Evolutionary conservation across 2,797 vertebrate species (phyloP), one percentile per base, ranked within the genome.

Genomic region (Bradypus variegatus): DNA sequence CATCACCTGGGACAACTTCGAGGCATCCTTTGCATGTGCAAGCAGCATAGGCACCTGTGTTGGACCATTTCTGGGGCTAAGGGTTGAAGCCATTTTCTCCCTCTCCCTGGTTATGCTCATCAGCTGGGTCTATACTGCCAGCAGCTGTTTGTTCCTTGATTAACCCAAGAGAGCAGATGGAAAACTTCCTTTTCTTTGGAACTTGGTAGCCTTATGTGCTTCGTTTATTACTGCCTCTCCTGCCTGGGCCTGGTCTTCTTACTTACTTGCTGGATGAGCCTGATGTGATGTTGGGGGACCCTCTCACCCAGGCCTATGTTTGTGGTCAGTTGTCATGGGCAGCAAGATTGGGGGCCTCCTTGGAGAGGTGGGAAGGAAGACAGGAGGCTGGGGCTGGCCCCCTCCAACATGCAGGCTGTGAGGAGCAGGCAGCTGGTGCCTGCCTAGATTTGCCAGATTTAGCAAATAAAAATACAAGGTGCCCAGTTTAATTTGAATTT

Each of bases 201-300:
- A n/a, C 77, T 73, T 53, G 41, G 38, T 78, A 36, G 58, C 36
- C 12, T 2, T 60, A 16, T 50, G 62, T 65, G 58, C 50, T 72
- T 81, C 11, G 14, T 79, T 70, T 67, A 25, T 81, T 48, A 21
- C 69, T 60, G 64, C 15, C 64, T 38, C 41, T 64, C 11, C 75
- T 62, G 7, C 38, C 38, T 73, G 70, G 38, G n/a, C 70, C 70
- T 12, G 70, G 38, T 10, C 36, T 21, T 38, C 69, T 36, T 36
- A 8, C 75, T 93, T 94, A 82, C 88, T 86, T 92, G 12, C 72
- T 93, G 64, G 67, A n/a, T 69, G 70, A 87, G 85, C 58, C 45
- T 62, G 31, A 73, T 50, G 12, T 76, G 41, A 70, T 62, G 73
- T 48, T 29, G 45, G 76, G 58, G 70, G 48, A 64, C 45, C 33